phyloP scores from a whole-genome alignment of 2,113 vertebrate species.

The Spea multiplicata region DNA sequence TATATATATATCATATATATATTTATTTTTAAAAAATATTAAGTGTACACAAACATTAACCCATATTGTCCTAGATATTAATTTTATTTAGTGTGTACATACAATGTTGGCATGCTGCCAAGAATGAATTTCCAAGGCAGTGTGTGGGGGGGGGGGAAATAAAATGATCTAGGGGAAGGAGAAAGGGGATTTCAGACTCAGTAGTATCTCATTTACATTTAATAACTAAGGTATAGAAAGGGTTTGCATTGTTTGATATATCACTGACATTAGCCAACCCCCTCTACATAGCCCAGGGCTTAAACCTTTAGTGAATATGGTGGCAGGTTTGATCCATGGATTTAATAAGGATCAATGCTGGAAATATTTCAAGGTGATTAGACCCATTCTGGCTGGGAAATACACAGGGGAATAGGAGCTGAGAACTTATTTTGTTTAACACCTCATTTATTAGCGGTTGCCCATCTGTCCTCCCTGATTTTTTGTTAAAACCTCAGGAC shows the following conservation, averaged over 20 bases:
- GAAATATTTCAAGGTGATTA: slow-evolving; percentile 10
- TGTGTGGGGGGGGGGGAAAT: background rate
- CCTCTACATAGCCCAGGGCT: background rate
- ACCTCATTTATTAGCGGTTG: background rate
- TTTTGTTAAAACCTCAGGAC: too few relatives aligned
- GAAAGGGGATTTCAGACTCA: background rate
- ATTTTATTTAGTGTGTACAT: too few relatives aligned
- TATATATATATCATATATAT: too few relatives aligned
- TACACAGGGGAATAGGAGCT: background rate
- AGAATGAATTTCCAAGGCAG: too few relatives aligned
- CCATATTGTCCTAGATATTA: too few relatives aligned
- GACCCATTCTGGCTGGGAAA: background rate
- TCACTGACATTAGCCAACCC: slow-evolving; percentile 1
- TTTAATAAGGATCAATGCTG: slow-evolving; percentile 1
- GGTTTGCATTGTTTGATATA: background rate
- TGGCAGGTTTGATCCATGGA: background rate
- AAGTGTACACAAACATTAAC: too few relatives aligned
- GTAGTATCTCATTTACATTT: background rate
- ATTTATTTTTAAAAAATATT: too few relatives aligned
- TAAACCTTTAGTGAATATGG: background rate
- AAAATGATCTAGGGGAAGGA: background rate
- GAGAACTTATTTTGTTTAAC: background rate
- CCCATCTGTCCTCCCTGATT: background rate
- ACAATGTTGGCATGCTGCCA: too few relatives aligned
- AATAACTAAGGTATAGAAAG: slow-evolving; percentile 3